A percentile compares a stretch with the other conserved stretches of the same genome.
Conservation (phyloP, 2,113 vertebrate genomes). For the Oreochromis tanganicae region DNA sequence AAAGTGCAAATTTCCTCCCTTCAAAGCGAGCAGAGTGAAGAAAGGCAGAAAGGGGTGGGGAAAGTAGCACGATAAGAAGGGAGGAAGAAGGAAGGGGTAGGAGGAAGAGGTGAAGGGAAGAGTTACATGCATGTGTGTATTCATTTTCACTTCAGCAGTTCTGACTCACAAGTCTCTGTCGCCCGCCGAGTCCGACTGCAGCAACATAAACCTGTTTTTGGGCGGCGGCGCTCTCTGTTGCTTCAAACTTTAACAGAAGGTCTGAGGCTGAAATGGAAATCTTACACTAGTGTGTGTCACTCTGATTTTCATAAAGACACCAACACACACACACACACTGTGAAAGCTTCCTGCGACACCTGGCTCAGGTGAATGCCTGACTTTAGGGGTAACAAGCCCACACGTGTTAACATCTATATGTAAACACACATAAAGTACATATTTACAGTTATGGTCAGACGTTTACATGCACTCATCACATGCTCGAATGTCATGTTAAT, state of each 20-base stretch:
- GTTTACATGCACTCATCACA: neutral
- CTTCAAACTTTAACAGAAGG: neutral
- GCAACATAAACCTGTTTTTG: neutral
- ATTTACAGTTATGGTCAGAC: neutral
- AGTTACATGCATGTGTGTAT: neutral
- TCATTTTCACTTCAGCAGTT: neutral
- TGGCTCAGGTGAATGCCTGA: neutral
- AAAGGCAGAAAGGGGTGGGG: conserved; percentile 14
- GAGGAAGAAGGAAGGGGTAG: conserved; percentile 33
- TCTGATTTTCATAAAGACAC: neutral
- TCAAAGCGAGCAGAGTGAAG: conserved; percentile 58
- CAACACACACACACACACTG: neutral
- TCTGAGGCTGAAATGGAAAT: neutral
- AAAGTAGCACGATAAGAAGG: conserved; percentile 9
- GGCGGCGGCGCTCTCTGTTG: neutral
- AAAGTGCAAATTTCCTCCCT: conserved; percentile 72
- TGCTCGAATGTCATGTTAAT: neutral
- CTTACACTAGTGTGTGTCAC: neutral
- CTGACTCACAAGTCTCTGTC: neutral
- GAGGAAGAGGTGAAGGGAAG: conserved; percentile 22
- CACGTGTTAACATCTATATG: neutral
- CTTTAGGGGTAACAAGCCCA: neutral
- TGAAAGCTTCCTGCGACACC: neutral
- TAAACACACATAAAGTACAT: neutral
- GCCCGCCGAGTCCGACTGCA: neutral